Base-by-base conservation (phyloP, 2,888 invertebrate genomes). In the Lasius fuliginosus region DNA sequence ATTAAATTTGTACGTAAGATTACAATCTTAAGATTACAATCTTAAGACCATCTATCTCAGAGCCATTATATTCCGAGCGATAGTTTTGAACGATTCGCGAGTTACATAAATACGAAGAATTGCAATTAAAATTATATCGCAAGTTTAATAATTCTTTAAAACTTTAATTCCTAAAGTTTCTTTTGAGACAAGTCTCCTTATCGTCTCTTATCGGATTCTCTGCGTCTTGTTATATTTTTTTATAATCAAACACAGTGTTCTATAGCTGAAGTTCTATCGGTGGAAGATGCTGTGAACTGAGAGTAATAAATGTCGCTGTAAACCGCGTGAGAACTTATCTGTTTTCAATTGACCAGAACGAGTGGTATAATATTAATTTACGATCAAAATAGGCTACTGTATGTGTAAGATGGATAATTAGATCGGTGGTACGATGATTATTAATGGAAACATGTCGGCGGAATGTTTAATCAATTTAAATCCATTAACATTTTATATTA, bases 391-490 rank as follows among this genome's bases (percentile, higher is more conserved):
- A 46, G 30, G 15, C 11, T 27, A 49, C 58, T n/a, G 12, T n/a
- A 12, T 53, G 53, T 53, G 8, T 12, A 40, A 73, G 18, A 40
- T 4, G 1, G n/a, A 40, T 18, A 36, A 64, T n/a, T 46, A 56
- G 15, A 36, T 30, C 0, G 18, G 27, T 0, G 15, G 27, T 46
- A 30, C n/a, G 0, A 23, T 15, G 15, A 68, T 12, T 40, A 53
- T 27, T 69, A 53, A 53, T 53, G 53, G 1, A 2, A 9, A 68
- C 40, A n/a, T 40, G 15, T 33, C 33, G 18, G 23, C 27, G 12
- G n/a, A 56, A 69, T 30, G 56, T 56, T 56, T 69, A 69, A 68
- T 76, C 71, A 53, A 68, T 40, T 53, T 53, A 53, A 76, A 76
- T 76, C 68, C 36, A 76, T 76, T 56, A 76, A 53, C 27, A 30